phyloP scores from a whole-genome alignment of 1,140 invertebrate species.

The Telenomus remus region DNA sequence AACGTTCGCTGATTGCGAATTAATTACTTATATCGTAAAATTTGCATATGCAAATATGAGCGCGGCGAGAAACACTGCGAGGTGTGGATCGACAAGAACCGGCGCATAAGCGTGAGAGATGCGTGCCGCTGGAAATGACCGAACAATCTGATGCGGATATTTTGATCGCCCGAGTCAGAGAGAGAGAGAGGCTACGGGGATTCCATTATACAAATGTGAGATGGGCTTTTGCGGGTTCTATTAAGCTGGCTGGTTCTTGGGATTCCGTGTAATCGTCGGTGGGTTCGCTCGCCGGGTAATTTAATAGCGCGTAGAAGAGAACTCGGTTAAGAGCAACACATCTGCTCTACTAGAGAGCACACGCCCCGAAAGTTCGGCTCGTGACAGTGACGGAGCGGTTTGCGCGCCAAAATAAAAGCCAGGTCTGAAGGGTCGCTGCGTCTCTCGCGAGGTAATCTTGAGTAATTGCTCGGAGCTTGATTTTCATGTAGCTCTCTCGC shows the following conservation, averaged over 20 bases:
- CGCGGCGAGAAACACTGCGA: conserved; percentile 48
- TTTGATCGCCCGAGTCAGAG: too few relatives aligned
- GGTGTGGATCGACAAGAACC: conserved; percentile 45
- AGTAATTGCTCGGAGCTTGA: conserved; percentile 29
- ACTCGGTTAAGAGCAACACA: conserved; percentile 28
- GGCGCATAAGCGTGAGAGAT: conserved; percentile 24
- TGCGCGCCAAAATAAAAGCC: conserved; percentile 12
- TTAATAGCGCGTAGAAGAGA: conserved; percentile 12
- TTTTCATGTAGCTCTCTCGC: conserved; percentile 1
- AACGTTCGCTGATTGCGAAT: conserved; percentile 70
- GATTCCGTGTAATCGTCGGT: conserved; percentile 9
- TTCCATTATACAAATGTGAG: neutral
- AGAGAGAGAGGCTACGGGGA: too few relatives aligned
- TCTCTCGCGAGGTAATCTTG: conserved; percentile 18
- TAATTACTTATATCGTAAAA: conserved; percentile 72
- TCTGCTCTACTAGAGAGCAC: conserved; percentile 1
- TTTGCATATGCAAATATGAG: conserved; percentile 72
- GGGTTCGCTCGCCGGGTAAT: conserved; percentile 3
- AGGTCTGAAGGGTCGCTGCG: conserved; percentile 5
- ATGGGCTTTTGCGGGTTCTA: conserved; percentile 1
- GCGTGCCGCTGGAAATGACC: conserved; percentile 2
- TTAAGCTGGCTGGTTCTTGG: conserved; percentile 1
- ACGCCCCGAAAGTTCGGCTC: conserved; percentile 2
- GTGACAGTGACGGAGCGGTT: neutral
- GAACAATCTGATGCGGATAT: too few relatives aligned